Conservation (phyloP, 2,797 vertebrate genomes). For the Channa striata region DNA sequence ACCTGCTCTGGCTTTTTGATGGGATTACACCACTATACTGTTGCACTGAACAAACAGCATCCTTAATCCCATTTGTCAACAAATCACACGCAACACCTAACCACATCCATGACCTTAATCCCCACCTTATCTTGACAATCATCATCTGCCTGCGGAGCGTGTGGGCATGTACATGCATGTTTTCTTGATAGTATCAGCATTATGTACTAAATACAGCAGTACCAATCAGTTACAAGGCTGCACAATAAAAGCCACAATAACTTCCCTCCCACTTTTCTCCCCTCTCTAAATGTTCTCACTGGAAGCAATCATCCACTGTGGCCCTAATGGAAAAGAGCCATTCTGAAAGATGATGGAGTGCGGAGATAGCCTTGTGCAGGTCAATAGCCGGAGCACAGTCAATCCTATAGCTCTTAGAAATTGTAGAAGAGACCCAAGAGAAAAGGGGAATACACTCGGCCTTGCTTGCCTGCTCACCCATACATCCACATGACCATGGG, state of each 20-base stretch:
- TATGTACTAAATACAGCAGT: slow-evolving; percentile 23
- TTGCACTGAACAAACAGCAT: slow-evolving; percentile 52
- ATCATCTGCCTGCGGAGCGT: slow-evolving; percentile 27
- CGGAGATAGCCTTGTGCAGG: slow-evolving; percentile 53
- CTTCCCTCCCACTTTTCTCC: slow-evolving; percentile 23
- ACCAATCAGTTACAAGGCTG: slow-evolving; percentile 54
- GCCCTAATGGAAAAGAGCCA: slow-evolving; percentile 66
- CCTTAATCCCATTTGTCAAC: slow-evolving; percentile 79
- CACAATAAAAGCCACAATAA: slow-evolving; percentile 48
- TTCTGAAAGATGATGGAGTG: slow-evolving; percentile 64
- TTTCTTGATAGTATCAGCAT: slow-evolving; percentile 53
- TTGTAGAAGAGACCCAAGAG: slow-evolving; percentile 47
- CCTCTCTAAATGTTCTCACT: slow-evolving; percentile 58
- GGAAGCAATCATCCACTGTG: slow-evolving; percentile 54
- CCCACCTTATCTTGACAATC: slow-evolving; percentile 62
- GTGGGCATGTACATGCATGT: not conserved
- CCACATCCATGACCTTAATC: slow-evolving; percentile 76
- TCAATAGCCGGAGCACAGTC: slow-evolving; percentile 66
- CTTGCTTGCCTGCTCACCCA: slow-evolving; percentile 25
- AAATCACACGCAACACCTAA: slow-evolving; percentile 72
- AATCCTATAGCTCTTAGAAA: slow-evolving; percentile 57
- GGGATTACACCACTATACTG: slow-evolving; percentile 61
- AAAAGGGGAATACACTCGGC: slow-evolving; percentile 16
- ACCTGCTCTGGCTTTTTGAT: slow-evolving; percentile 64
- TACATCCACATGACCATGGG: slow-evolving; percentile 15